Evolutionary conservation across 2,888 invertebrate species (phyloP), one percentile per base, ranked within the genome.

Genomic region (Dusona sp.): DNA sequence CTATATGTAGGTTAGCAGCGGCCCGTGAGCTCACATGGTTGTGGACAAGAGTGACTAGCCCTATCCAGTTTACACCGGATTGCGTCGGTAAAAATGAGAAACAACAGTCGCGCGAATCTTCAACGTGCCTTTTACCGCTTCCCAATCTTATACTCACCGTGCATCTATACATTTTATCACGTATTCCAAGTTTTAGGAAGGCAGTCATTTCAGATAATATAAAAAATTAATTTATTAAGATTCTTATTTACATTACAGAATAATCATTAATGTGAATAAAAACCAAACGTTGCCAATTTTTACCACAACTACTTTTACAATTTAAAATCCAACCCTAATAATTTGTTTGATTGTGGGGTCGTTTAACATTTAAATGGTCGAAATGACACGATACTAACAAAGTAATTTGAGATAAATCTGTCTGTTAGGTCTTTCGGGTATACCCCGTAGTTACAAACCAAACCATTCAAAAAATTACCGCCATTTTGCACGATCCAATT

Each of bases 21-120:
- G 11, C 42, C 13, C 42, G 78, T 68, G 61, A 73, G 85, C 83
- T 70, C 79, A 79, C 72, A 87, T 74, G 42, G 83, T 83, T 73
- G 80, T 73, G 54, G 61, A 83, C 72, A 67, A 84, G 45, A 77
- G 65, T 57, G 79, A 84, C 87, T 84, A 82, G 83, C 77, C 48
- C 88, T 81, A 93, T 93, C 93, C 93, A 93, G 93, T 93, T 93
- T 91, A 88, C 88, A 92, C 93, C 92, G 92, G 93, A 93, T 93
- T 92, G 92, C 92, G 92, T 92, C 92, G 92, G 91, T 88, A 79
- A 89, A 83, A 81, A 89, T 90, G 82, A 89, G 70, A 88, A 75
- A 83, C 54, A 70, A 70, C 54, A 73, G 83, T 68, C 74, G 72
- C 72, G 67, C 74, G 81, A 70, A 83, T 65, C 73, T 80, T 73